A percentile compares a stretch with the other conserved stretches of the same genome.
These are phyloP conservation scores for Tholera decimalis DNA, from an alignment of 2,888 invertebrate genomes.

Conservation along the genomic window DNA sequence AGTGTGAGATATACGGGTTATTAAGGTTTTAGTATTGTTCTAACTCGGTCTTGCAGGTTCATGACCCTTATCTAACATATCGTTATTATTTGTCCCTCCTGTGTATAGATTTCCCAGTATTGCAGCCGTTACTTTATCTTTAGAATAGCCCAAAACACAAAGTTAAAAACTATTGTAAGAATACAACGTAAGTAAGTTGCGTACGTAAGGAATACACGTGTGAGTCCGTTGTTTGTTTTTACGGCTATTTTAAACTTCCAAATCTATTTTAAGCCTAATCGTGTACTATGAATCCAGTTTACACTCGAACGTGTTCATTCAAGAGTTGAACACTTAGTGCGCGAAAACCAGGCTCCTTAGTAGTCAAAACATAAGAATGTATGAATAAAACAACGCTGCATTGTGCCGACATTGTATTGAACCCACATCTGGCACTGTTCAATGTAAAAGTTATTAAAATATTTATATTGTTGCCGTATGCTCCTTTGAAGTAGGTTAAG, in stretches of 20 bases:
- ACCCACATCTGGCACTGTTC: constrained; percentile 56
- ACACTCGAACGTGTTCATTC: constrained; percentile 15
- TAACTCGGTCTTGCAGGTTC: constrained; percentile 12
- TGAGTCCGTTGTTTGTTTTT: constrained; percentile 37
- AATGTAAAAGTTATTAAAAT: constrained; percentile 69
- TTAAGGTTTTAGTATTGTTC: constrained; percentile 11
- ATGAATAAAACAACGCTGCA: constrained; percentile 50
- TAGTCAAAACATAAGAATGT: constrained; percentile 45
- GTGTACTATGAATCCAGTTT: constrained; percentile 11
- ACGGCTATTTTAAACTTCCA: constrained; percentile 21
- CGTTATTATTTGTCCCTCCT: neutral
- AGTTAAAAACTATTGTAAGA: constrained; percentile 15
- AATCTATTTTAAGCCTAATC: constrained; percentile 24
- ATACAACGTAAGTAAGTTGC: constrained; percentile 17
- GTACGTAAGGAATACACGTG: constrained; percentile 35
- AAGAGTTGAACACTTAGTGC: constrained; percentile 5
- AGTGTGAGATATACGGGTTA: neutral
- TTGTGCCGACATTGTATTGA: constrained; percentile 48
- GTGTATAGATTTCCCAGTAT: neutral
- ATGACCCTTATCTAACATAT: neutral
- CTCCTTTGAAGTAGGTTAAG: constrained; percentile 70
- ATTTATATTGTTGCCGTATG: constrained; percentile 65
- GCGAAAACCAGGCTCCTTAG: constrained; percentile 20
- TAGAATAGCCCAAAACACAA: neutral
- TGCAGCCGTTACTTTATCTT: neutral